Conservation (phyloP, 2,797 vertebrate species). For the Anomalospiza imberbis region DNA sequence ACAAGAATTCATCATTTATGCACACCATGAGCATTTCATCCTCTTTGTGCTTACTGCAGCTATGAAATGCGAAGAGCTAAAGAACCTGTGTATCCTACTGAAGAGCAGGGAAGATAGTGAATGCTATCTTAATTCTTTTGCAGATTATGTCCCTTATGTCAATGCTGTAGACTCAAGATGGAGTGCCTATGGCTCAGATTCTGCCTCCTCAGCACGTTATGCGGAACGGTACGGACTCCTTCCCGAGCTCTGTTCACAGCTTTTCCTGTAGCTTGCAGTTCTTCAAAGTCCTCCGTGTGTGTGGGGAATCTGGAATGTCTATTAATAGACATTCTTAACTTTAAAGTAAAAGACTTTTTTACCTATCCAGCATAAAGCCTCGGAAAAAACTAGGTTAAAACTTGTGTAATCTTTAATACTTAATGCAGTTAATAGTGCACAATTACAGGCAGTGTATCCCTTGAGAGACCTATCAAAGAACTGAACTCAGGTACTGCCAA, state of each 20-base stretch:
- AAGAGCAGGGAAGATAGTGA: neutral
- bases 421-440: neutral
- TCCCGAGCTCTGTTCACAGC: neutral
- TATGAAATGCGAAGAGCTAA: neutral
- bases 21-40: neutral
- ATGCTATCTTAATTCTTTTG: neutral
- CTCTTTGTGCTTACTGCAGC: neutral
- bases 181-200: conserved; percentile 88
- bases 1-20: neutral
- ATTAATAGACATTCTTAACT: neutral
- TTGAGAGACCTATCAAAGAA: neutral
- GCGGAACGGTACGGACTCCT: conserved; percentile 80
- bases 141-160: conserved; percentile 89
- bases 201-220: conserved; percentile 85
- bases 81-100: neutral
- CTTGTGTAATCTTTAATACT: neutral
- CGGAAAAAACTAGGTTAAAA: neutral
- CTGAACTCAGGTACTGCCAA: neutral
- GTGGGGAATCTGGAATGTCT: neutral
- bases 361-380: neutral
- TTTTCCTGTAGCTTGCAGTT: neutral
- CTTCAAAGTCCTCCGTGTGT: neutral
- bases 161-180: conserved; percentile 90
- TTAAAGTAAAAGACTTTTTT: neutral
- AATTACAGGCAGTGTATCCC: neutral